phyloP scores from a whole-genome alignment of 2,113 vertebrate genomes.

The Albula goreensis region DNA sequence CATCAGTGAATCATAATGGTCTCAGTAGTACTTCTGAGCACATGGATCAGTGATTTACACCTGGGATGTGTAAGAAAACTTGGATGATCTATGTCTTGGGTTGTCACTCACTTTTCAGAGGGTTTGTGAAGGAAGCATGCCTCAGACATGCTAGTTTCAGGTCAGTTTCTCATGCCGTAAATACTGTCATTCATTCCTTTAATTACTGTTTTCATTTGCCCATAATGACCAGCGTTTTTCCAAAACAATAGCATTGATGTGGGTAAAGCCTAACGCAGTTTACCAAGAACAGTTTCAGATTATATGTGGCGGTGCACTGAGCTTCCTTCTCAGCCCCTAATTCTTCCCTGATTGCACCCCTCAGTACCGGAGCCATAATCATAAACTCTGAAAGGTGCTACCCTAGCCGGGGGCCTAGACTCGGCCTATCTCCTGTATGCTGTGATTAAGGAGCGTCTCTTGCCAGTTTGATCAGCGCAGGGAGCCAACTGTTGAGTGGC shows the following conservation, averaged over 20 bases:
- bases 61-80: neutral
- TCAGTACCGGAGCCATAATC: neutral
- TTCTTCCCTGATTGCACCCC: neutral
- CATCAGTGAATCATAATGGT: neutral
- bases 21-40: neutral
- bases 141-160: neutral
- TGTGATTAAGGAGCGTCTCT: neutral
- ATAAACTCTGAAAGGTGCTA: neutral
- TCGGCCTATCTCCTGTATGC: neutral
- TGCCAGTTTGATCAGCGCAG: neutral
- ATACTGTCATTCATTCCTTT: neutral
- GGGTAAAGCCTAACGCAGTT: neutral
- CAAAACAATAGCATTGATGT: slow-evolving; percentile 2
- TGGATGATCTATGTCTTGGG: neutral
- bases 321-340: neutral
- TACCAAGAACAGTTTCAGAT: neutral
- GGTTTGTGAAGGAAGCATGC: neutral
- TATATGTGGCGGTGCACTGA: neutral
- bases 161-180: neutral
- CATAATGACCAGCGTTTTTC: neutral
- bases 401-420: neutral
- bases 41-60: neutral
- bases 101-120: neutral
- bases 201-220: neutral
- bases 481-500: neutral